A percentile compares a stretch with the other conserved stretches of the same genome.
Conservation (phyloP, 1,140 invertebrate genomes). For the Lordiphosa collinella region DNA sequence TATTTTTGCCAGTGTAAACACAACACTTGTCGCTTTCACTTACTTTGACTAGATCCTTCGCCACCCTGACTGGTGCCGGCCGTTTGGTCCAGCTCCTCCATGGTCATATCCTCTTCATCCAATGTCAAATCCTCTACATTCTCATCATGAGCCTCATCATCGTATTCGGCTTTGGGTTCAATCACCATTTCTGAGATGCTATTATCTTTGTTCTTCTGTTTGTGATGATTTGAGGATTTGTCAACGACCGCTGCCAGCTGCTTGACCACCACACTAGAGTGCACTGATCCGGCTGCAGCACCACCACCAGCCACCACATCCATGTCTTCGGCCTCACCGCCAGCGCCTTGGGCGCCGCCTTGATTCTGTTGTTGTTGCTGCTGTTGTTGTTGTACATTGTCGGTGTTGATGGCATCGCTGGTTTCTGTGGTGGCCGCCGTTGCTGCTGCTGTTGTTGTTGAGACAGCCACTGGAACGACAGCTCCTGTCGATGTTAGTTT, state of each 20-base stretch:
- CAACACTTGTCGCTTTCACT: constrained; percentile 3
- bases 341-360: constrained; percentile 57
- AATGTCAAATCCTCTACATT: constrained; percentile 90
- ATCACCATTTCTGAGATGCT: constrained; percentile 82
- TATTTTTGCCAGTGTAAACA: no score
- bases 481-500: constrained; percentile 75
- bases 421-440: constrained; percentile 51
- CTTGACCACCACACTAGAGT: constrained; percentile 62
- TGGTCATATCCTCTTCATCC: constrained; percentile 85
- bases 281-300: constrained; percentile 40
- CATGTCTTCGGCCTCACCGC: constrained; percentile 53
- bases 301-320: constrained; percentile 44
- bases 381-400: constrained; percentile 74
- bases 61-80: constrained; percentile 83
- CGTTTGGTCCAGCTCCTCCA: constrained; percentile 81
- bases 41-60: constrained; percentile 83
- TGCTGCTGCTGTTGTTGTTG: constrained; percentile 42
- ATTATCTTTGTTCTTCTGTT: constrained; percentile 66
- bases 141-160: constrained; percentile 87
- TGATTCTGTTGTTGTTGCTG: neutral
- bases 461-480: constrained; percentile 41
- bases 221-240: constrained; percentile 65
- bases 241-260: constrained; percentile 51
- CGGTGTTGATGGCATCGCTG: constrained; percentile 79
- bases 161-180: constrained; percentile 88